A percentile compares a stretch with the other conserved stretches of the same genome.
phyloP scores from a whole-genome alignment of 2,888 invertebrate species.

The Callyntrura sp. region DNA sequence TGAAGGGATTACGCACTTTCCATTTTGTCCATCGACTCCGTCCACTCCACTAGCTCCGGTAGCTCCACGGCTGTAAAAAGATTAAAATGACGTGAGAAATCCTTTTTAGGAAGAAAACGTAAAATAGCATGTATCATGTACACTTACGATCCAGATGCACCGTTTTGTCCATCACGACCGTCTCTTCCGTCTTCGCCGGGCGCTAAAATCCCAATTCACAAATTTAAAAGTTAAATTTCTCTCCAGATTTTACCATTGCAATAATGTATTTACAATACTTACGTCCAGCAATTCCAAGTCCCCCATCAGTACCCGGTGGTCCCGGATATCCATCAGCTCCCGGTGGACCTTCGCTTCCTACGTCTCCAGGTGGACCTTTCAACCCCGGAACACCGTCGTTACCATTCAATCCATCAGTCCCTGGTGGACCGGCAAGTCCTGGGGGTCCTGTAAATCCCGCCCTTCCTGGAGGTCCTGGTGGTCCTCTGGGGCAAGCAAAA shows the following conservation, averaged over 20 bases:
- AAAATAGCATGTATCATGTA: not conserved
- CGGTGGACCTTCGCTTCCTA: not conserved
- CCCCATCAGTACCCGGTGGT: conserved; percentile 28
- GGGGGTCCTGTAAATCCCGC: conserved; percentile 59
- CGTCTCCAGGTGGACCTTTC: conserved; percentile 45
- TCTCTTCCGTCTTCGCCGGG: conserved; percentile 61
- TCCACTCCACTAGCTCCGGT: conserved; percentile 56
- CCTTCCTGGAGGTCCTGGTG: conserved; percentile 65
- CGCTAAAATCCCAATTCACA: conserved; percentile 25
- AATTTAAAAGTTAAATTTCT: too few relatives aligned
- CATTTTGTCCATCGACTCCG: conserved; percentile 57
- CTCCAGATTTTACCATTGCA: not conserved
- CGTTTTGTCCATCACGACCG: conserved; percentile 54
- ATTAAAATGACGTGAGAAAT: too few relatives aligned
- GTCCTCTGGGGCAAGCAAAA: conserved; percentile 62
- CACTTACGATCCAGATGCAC: conserved; percentile 58
- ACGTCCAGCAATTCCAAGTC: conserved; percentile 44
- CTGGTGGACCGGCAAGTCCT: conserved; percentile 45
- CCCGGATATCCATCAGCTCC: conserved; percentile 41
- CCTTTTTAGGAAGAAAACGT: not conserved
- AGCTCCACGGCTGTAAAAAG: conserved; percentile 35
- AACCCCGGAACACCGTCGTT: not conserved
- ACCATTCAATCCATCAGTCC: conserved; percentile 49
- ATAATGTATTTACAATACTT: conserved; percentile 1
- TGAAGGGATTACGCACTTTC: conserved; percentile 44